Percentiles rank a stretch among this genome's conserved stretches.
phyloP scores from a whole-genome alignment of 2,797 vertebrate species.

The Malurus leucopterus region DNA sequence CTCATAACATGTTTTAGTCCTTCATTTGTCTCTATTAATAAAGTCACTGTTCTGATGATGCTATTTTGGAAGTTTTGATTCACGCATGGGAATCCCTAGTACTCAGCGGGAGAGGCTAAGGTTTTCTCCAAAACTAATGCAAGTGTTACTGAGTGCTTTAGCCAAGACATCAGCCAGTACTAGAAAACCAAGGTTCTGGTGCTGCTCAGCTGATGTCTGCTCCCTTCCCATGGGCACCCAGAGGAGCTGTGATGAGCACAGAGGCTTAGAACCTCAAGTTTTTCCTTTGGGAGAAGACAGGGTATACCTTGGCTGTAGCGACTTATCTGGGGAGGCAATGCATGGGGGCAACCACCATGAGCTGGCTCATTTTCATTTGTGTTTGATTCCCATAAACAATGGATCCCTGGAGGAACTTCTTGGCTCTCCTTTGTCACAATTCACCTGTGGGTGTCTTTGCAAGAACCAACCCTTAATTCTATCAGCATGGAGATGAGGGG shows the following conservation, averaged over 20 bases:
- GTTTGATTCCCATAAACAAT: neutral
- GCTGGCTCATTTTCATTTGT: neutral
- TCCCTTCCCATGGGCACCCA: fast-evolving
- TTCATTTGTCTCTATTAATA: constrained; percentile 47
- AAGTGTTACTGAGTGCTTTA: fast-evolving
- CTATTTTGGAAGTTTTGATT: neutral
- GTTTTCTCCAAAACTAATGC: neutral
- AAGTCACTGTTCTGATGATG: constrained; percentile 32
- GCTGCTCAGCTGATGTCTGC: fast-evolving
- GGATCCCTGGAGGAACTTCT: neutral
- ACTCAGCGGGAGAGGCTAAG: neutral
- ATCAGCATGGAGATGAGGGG: neutral
- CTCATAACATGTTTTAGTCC: neutral
- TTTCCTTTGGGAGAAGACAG: neutral
- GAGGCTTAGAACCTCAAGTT: neutral
- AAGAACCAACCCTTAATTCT: neutral
- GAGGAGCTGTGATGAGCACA: fast-evolving
- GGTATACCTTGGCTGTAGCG: fast-evolving
- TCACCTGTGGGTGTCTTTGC: neutral
- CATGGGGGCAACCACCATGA: fast-evolving
- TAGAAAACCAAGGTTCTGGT: neutral
- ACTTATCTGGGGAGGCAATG: fast-evolving
- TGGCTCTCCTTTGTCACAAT: neutral
- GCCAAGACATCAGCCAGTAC: neutral
- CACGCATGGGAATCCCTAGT: fast-evolving